These are phyloP conservation scores for Lynx canadensis DNA, from an alignment of 2,113 vertebrate genomes.

Conservation along the genomic window DNA sequence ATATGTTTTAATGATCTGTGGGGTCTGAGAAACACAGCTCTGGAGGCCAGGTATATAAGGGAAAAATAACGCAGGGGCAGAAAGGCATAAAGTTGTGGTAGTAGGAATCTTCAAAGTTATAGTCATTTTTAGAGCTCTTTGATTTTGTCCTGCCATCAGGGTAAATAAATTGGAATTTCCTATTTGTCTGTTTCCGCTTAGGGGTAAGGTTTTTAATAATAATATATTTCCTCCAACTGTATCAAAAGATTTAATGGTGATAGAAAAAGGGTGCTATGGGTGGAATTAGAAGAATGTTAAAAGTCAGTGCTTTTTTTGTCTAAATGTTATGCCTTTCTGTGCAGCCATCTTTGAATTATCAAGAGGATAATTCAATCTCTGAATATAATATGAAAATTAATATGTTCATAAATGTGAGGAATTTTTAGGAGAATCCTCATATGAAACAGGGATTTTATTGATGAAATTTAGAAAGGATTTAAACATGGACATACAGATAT, in stretches of 20 bases:
- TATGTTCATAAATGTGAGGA: not conserved
- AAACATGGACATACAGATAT: not conserved
- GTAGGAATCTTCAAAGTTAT: not conserved
- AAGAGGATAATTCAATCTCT: not conserved
- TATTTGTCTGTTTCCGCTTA: not conserved
- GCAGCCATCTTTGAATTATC: not conserved
- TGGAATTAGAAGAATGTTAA: not conserved
- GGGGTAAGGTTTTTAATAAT: not conserved
- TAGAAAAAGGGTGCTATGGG: not conserved
- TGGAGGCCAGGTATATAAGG: not conserved
- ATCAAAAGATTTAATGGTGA: not conserved
- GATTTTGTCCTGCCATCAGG: not conserved
- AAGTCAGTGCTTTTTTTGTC: not conserved
- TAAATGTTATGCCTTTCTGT: not conserved
- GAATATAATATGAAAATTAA: slow-evolving; percentile 35
- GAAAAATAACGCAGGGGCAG: not conserved
- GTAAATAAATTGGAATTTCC: not conserved
- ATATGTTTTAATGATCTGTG: not conserved
- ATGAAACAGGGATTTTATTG: not conserved
- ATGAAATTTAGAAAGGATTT: not conserved
- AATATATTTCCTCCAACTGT: not conserved
- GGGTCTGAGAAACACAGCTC: not conserved
- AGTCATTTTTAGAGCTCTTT: not conserved
- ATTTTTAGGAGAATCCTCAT: not conserved
- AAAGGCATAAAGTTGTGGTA: not conserved